A percentile compares a stretch with the other conserved stretches of the same genome.
phyloP scores from a whole-genome alignment of 2,888 invertebrate genomes.

The Eupithecia tripunctaria region DNA sequence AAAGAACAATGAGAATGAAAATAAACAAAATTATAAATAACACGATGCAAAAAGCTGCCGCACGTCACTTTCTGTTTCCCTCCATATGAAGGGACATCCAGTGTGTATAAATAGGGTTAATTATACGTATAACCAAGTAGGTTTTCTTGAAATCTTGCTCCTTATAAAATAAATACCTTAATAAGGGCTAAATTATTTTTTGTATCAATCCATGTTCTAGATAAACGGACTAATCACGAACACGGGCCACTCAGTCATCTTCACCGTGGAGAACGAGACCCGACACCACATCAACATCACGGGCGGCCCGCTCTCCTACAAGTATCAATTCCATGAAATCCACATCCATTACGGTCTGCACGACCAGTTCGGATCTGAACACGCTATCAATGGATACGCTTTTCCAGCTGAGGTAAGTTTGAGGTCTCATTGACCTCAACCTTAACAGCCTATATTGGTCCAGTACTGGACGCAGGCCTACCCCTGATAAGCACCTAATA shows the following conservation, averaged over 20 bases:
- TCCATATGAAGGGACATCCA: no score
- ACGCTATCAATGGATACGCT: conserved; percentile 96
- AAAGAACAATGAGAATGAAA: no score
- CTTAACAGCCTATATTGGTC: no score
- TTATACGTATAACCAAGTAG: no score
- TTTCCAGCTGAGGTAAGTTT: conserved; percentile 97
- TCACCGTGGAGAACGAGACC: conserved; percentile 94
- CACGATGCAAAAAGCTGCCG: no score
- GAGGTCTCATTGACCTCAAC: neutral
- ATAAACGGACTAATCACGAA: conserved; percentile 95
- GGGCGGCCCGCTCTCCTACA: conserved; percentile 97
- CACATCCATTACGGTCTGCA: conserved; percentile 96
- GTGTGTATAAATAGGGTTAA: no score
- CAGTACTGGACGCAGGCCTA: no score
- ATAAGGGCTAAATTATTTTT: neutral
- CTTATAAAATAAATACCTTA: no score
- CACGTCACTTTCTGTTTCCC: no score
- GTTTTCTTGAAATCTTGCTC: no score
- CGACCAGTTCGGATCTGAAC: conserved; percentile 97
- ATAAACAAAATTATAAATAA: no score
- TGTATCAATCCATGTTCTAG: conserved; percentile 70
- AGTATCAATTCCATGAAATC: conserved; percentile 97
- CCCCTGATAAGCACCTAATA: no score
- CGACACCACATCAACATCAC: conserved; percentile 95
- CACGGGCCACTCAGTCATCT: conserved; percentile 97